These are phyloP conservation scores for Copsychus sechellarum DNA, from an alignment of 2,113 vertebrate genomes.

Conservation along the genomic window DNA sequence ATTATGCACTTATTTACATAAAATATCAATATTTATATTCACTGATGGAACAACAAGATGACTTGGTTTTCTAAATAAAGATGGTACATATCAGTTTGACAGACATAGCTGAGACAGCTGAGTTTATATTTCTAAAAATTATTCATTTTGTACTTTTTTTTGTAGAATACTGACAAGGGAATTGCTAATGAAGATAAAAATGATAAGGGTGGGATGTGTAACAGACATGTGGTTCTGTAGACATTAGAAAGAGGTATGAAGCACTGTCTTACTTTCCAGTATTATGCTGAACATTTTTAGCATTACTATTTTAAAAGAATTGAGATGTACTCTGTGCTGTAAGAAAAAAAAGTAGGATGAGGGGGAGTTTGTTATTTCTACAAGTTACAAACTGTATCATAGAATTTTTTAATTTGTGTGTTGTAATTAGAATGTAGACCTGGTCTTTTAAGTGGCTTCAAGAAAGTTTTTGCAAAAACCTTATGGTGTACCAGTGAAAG, in stretches of 20 bases:
- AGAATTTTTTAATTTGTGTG: background rate
- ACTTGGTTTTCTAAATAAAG: constrained; percentile 53
- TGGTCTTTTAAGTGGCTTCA: background rate
- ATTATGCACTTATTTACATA: background rate
- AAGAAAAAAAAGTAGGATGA: background rate
- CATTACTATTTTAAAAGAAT: background rate
- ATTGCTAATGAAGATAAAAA: constrained; percentile 54
- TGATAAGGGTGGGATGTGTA: background rate
- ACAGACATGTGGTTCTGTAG: background rate
- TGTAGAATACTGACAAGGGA: background rate
- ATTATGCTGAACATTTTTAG: background rate
- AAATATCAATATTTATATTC: constrained; percentile 43
- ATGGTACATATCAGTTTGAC: constrained; percentile 30
- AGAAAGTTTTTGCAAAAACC: background rate
- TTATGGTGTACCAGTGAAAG: background rate
- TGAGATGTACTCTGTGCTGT: background rate
- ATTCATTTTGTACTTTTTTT: constrained; percentile 25
- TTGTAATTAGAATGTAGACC: background rate
- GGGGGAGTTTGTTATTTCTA: background rate
- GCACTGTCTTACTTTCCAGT: background rate
- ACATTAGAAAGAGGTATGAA: background rate
- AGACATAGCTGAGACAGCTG: constrained; percentile 35
- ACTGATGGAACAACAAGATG: background rate
- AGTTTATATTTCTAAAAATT: constrained; percentile 3
- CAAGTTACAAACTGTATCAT: background rate